These are phyloP conservation scores for Copidosoma aretas DNA, from an alignment of 2,888 invertebrate genomes.

Conservation along the genomic window DNA sequence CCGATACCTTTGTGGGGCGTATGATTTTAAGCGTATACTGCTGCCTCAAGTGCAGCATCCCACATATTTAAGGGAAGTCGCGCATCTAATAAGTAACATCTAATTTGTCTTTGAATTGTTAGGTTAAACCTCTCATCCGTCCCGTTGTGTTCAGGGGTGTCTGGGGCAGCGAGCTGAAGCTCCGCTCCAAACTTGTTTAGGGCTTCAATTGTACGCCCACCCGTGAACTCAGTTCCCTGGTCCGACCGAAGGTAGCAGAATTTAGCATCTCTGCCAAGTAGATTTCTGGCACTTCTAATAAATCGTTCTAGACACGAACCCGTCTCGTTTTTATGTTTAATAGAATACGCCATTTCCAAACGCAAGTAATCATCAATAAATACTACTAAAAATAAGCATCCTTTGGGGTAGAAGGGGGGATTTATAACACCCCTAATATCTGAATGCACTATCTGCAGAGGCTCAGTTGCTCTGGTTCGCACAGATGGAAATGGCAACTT, in stretches of 20 bases:
- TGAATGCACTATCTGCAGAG: slow-evolving; percentile 42
- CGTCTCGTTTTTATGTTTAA: slow-evolving; percentile 40
- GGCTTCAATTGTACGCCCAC: slow-evolving; percentile 40
- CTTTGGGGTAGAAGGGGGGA: slow-evolving; percentile 35
- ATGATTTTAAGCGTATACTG: slow-evolving; percentile 35
- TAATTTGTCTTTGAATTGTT: slow-evolving; percentile 38
- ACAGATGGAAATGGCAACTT: too few relatives aligned
- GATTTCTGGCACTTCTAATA: slow-evolving; percentile 41
- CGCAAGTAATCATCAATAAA: slow-evolving; percentile 44
- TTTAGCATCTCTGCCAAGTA: slow-evolving; percentile 41
- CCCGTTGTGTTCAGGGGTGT: slow-evolving; percentile 41
- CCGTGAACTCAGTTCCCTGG: slow-evolving; percentile 42
- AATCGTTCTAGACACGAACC: slow-evolving; percentile 35
- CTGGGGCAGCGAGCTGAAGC: slow-evolving; percentile 28
- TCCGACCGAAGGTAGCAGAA: slow-evolving; percentile 44
- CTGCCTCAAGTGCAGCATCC: slow-evolving; percentile 33
- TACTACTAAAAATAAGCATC: slow-evolving; percentile 37
- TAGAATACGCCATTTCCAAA: slow-evolving; percentile 40
- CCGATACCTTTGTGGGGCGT: slow-evolving; percentile 1
- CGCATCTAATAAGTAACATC: slow-evolving; percentile 12
- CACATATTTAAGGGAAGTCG: slow-evolving; percentile 39
- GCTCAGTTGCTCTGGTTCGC: too few relatives aligned
- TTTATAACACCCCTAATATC: slow-evolving; percentile 42
- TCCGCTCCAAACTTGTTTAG: slow-evolving; percentile 37
- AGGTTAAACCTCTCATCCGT: slow-evolving; percentile 40